A percentile compares a stretch with the other conserved stretches of the same genome.
Conservation (phyloP, 2,888 invertebrate species). For the Drosophila rubida region DNA sequence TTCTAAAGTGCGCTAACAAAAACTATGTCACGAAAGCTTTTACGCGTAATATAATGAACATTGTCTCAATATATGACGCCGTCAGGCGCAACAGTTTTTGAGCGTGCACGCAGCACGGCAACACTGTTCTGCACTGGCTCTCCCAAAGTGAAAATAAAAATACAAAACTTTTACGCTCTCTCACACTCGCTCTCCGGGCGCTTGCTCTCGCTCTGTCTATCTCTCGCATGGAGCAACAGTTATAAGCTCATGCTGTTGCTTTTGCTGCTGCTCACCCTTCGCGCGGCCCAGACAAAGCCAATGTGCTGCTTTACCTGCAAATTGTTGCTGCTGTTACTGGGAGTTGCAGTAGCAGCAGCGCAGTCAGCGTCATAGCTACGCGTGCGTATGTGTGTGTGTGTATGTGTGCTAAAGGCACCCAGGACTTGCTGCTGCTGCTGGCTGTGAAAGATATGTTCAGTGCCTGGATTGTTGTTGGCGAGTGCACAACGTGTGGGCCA, state of each 20-base stretch:
- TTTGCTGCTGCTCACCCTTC: constrained; percentile 48
- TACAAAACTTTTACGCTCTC: not conserved
- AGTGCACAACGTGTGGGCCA: constrained; percentile 73
- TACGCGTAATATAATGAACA: constrained; percentile 57
- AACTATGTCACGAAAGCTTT: constrained; percentile 73
- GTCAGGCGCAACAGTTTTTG: constrained; percentile 69
- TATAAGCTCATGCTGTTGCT: constrained; percentile 36
- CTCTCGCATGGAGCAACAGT: constrained; percentile 66
- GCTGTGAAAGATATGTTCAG: constrained; percentile 68
- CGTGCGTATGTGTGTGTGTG: constrained; percentile 32
- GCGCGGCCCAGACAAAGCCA: constrained; percentile 67
- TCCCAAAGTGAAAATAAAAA: not conserved
- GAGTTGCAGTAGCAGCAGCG: constrained; percentile 26
- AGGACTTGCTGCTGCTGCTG: constrained; percentile 60
- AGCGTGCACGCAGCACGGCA: constrained; percentile 58
- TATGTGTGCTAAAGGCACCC: constrained; percentile 42
- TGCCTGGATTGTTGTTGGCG: constrained; percentile 84
- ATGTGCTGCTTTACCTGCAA: constrained; percentile 58
- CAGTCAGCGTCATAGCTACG: constrained; percentile 22
- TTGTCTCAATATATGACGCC: constrained; percentile 31
- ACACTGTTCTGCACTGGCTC: constrained; percentile 52
- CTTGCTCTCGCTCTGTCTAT: constrained; percentile 1
- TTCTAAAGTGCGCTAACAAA: constrained; percentile 46
- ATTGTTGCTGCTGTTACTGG: constrained; percentile 25
- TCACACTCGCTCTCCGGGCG: not conserved